These are phyloP conservation scores for Montipora cactus DNA, from an alignment of 64 coral and sea anemone species.

Conservation along the genomic window DNA sequence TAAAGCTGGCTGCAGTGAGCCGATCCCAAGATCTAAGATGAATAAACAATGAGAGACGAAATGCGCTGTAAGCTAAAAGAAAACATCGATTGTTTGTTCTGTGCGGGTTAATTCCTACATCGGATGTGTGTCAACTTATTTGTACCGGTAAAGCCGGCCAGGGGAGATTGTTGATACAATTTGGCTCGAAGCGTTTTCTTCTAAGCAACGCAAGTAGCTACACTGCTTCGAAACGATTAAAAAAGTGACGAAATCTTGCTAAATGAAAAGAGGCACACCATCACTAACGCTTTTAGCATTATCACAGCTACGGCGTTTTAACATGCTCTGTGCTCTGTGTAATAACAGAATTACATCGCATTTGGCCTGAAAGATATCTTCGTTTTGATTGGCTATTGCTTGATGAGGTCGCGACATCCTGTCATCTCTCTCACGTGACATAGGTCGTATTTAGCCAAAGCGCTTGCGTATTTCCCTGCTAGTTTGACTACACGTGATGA, in stretches of 20 bases:
- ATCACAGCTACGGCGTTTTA: slow-evolving; percentile 19
- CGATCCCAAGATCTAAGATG: slow-evolving; percentile 13
- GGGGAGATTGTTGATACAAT: not conserved
- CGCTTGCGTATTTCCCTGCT: slow-evolving; percentile 57
- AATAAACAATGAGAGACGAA: slow-evolving; percentile 43
- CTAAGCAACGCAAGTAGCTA: not conserved
- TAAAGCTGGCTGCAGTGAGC: slow-evolving; percentile 23
- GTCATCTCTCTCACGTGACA: slow-evolving; percentile 78
- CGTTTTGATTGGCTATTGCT: slow-evolving; percentile 60
- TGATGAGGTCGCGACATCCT: slow-evolving; percentile 67
- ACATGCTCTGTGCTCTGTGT: slow-evolving; percentile 71
- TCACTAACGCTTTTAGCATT: slow-evolving; percentile 28
- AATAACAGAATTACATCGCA: slow-evolving; percentile 91
- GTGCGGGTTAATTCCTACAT: not conserved
- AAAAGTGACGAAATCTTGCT: not conserved
- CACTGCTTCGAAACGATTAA: not conserved
- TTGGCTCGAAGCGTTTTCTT: not conserved
- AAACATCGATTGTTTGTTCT: slow-evolving; percentile 43
- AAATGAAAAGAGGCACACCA: slow-evolving; percentile 18
- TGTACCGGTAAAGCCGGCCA: not conserved
- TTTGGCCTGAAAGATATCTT: slow-evolving; percentile 55
- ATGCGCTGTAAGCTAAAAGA: slow-evolving; percentile 53
- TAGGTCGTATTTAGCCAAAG: slow-evolving; percentile 77
- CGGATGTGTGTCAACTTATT: not conserved
- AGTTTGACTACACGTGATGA: slow-evolving; percentile 86